A percentile compares a stretch with the other conserved stretches of the same genome.
Conservation (phyloP, 2,888 invertebrate genomes). For the Camponotus fellah region DNA sequence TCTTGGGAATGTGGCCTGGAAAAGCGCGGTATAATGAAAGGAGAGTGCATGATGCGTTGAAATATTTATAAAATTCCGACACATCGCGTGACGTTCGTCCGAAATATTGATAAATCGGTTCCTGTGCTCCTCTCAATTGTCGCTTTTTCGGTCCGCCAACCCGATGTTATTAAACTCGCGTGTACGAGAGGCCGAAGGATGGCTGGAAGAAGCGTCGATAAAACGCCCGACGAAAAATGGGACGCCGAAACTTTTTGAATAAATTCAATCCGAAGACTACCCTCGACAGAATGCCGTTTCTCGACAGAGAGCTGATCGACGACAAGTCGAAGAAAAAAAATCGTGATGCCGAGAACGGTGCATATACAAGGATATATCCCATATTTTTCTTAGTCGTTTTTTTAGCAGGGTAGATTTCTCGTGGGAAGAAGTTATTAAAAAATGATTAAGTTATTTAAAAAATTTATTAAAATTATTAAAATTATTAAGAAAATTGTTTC, state of each 20-base stretch:
- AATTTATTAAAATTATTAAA: background rate
- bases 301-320: slow-evolving; percentile 60
- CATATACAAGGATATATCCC: background rate
- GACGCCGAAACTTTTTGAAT: slow-evolving; percentile 64
- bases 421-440: background rate
- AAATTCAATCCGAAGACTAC: slow-evolving; percentile 73
- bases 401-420: background rate
- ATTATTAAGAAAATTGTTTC: background rate
- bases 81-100: slow-evolving; percentile 4
- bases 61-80: slow-evolving; percentile 30
- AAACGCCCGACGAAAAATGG: slow-evolving; percentile 39
- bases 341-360: background rate
- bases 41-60: slow-evolving; percentile 5
- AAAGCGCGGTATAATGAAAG: background rate
- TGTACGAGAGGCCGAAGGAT: slow-evolving; percentile 4
- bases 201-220: slow-evolving; percentile 44
- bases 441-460: background rate
- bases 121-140: slow-evolving; percentile 7
- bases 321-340: slow-evolving; percentile 36
- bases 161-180: slow-evolving; percentile 53
- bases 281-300: slow-evolving; percentile 15
- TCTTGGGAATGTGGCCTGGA: background rate
- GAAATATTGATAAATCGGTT: slow-evolving; percentile 48
- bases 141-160: slow-evolving; percentile 28
- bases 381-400: background rate